Base-by-base conservation (phyloP, 2,113 vertebrate genomes). In the Poeciliopsis retropinna region DNA sequence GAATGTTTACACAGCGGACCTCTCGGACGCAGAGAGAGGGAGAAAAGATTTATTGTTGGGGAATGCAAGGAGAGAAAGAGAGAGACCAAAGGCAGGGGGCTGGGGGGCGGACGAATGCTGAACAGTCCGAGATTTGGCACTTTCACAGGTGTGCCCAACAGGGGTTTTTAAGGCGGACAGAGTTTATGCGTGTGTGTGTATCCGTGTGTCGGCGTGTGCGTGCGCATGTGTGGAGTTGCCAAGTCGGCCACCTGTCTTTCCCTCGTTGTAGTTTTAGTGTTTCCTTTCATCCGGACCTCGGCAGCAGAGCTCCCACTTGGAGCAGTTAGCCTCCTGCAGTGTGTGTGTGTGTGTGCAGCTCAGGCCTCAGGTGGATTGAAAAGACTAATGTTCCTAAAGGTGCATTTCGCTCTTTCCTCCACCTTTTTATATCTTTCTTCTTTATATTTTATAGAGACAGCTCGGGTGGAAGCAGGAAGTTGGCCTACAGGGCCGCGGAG, bases 231-330 rank as follows among this genome's bases (percentile, higher is more conserved):
- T 81, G 69, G 70, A 85, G 81, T 86, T 87, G 92, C 92, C 92
- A 93, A 92, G 90, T 87, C 80, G 90, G 89, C 92, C 92, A 93
- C 92, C 92, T 93, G 92, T 93, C 91, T 92, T 91, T 91, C 88
- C 87, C 88, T 91, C 82, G 90, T 92, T 92, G 92, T 92, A 93
- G 92, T 92, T 93, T 93, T 91, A 93, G 92, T 91, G 91, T 92
- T 93, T 93, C 90, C 91, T 93, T 92, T 92, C 92, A 92, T 93
- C 91, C 92, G 92, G 92, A 90, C 87, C 87, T 88, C 86, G 30
- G 89, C 91, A 92, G 86, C 89, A 90, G 88, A 92, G 91, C 91
- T 92, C 92, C 92, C 89, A 89, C 88, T 92, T 83, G 87, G 91
- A 90, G 89, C 84, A 91, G 87, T 90, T 86, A 87, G 89, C 83